Percentiles rank a stretch among this genome's conserved stretches.
These are phyloP conservation scores for Arion vulgaris DNA, from an alignment of 1,140 invertebrate genomes.

Conservation along the genomic window DNA sequence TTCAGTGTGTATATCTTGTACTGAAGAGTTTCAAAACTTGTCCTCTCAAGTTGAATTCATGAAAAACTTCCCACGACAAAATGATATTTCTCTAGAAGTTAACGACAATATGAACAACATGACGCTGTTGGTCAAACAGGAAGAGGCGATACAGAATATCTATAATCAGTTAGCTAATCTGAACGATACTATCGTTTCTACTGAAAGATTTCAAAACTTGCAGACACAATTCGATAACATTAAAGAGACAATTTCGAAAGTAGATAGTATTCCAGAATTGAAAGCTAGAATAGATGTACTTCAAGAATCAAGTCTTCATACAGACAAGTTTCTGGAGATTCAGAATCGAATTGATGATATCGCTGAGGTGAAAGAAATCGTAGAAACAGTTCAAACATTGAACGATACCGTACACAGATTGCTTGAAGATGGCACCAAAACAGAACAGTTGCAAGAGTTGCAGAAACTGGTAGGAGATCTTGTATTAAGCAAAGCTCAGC, in stretches of 20 bases:
- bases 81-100: neutral
- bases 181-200: neutral
- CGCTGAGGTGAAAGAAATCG: neutral
- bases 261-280: neutral
- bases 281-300: neutral
- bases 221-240: neutral
- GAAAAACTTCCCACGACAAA: neutral
- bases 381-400: neutral
- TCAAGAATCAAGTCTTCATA: neutral
- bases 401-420: neutral
- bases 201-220: neutral
- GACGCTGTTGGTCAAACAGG: neutral
- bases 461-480: neutral
- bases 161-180: neutral
- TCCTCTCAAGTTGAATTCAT: neutral
- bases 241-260: neutral
- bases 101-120: neutral
- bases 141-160: neutral
- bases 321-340: neutral
- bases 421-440: neutral
- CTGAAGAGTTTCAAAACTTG: neutral
- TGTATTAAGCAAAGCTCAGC: neutral
- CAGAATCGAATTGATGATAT: neutral
- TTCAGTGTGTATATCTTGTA: neutral
- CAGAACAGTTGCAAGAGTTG: neutral